Percentiles rank a stretch among this genome's conserved stretches.
phyloP scores from a whole-genome alignment of 2,797 vertebrate species.

The Myripristis murdjan region DNA sequence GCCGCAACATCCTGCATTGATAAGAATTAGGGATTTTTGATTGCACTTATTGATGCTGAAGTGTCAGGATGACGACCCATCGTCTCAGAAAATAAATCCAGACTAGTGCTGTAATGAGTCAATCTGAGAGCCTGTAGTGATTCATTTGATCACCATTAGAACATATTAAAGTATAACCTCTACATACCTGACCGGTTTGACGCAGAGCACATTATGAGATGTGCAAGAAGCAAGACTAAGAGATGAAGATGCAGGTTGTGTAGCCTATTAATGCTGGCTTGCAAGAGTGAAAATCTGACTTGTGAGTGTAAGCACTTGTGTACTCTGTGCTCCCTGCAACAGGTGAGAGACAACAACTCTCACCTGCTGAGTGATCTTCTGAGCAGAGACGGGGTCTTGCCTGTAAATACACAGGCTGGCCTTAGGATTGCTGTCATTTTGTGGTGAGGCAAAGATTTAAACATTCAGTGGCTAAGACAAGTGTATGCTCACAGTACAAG shows the following conservation, averaged over 20 bases:
- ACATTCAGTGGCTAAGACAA: background rate
- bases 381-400: background rate
- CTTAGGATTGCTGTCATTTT: background rate
- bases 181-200: conserved; percentile 20
- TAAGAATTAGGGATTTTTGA: background rate
- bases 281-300: background rate
- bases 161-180: conserved; percentile 7
- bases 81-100: background rate
- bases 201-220: conserved; percentile 27
- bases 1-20: conserved; percentile 11
- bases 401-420: background rate
- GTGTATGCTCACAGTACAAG: background rate
- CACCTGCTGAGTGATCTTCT: background rate
- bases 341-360: conserved; percentile 32
- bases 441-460: background rate
- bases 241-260: background rate
- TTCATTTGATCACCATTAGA: conserved; percentile 7
- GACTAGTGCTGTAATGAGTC: background rate
- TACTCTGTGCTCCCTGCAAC: conserved; percentile 26
- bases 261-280: background rate
- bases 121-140: background rate
- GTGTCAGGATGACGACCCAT: conserved; percentile 35
- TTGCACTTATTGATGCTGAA: conserved; percentile 26
- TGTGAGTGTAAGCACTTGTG: background rate
- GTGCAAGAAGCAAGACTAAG: conserved; percentile 3